Conservation (phyloP, 2,888 invertebrate genomes). For the Holacanthella duospinosa region DNA sequence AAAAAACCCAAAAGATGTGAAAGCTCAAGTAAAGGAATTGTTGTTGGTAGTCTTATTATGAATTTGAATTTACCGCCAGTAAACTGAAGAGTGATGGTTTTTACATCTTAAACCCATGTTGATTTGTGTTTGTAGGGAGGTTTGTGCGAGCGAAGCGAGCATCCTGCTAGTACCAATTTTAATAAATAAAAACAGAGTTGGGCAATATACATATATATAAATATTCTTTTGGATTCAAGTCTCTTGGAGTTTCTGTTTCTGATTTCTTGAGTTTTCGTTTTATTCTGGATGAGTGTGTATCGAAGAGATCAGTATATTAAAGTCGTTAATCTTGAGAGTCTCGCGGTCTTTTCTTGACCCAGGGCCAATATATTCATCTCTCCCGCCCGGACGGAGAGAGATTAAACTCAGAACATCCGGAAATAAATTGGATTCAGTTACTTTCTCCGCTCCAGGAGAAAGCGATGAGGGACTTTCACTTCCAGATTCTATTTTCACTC, state of each 20-base stretch:
- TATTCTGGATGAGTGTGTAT: not conserved
- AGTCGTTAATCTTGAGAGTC: conserved; percentile 25
- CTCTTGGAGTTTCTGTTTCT: no score
- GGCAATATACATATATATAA: no score
- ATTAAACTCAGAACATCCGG: conserved; percentile 34
- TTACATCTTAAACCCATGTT: no score
- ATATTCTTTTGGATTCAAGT: no score
- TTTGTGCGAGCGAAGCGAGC: not conserved
- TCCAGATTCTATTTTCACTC: no score
- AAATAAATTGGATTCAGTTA: conserved; percentile 36
- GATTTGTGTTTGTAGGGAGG: no score
- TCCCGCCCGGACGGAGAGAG: conserved; percentile 34
- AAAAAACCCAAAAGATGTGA: not conserved
- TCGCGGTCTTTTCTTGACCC: conserved; percentile 29
- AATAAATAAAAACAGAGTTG: no score
- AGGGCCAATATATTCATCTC: conserved; percentile 36
- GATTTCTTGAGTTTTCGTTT: conserved; percentile 5
- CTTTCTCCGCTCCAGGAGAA: not conserved
- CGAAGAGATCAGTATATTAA: conserved; percentile 26
- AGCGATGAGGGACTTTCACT: not conserved
- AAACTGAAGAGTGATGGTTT: no score
- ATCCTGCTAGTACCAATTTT: not conserved
- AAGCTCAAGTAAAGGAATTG: not conserved
- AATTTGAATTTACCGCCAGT: no score
- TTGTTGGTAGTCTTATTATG: no score